Base-by-base conservation (phyloP, 2,888 invertebrate genomes). In the Macrosiphum euphorbiae region DNA sequence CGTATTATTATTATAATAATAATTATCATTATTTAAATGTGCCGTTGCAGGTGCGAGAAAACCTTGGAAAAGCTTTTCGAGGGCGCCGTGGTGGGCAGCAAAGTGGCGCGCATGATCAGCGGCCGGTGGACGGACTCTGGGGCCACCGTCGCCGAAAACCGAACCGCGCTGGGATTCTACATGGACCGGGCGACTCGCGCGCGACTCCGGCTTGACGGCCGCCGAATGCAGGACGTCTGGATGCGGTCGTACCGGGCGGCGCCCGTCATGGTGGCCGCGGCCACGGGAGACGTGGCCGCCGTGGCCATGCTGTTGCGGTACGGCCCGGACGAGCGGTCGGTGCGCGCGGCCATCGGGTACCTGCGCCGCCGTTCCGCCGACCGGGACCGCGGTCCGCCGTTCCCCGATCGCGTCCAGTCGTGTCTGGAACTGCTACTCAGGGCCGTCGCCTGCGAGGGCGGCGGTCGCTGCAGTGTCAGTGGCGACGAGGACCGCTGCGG, bases 61-160 rank as follows among this genome's bases (percentile, higher is more conserved):
- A 95, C 95, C 11, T 95, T 96, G 92, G 97, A 97, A 95, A 96
- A 97, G 88, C 96, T 94, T 35, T 94, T 98, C 95, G 96, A 97
- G 95, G 98, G 98, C 7, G 98, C 98, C 24, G 97, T 98, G 94
- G 98, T 98, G 95, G 98, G 98, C 0, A 97, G 97, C 58, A 97
- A 97, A 95, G 98, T 95, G 26, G 95, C 98, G 0, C 97, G 98
- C 95, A 97, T 98, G 95, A 96, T 98, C 95, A 97, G 98, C 0
- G 98, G 98, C 10, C 98, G 98, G 98, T 98, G 98, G 95, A 98
- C 98, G 95, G 98, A 98, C 96, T 98, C 98, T 95, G 96, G 96
- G 95, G 97, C 97, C 95, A 94, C 96, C 78, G 96, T 97, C 95
- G 97, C 98, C 95, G 98, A 98, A 95, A 98, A 98, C 95, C 96